Base-by-base conservation (phyloP, 2,113 vertebrate genomes). In the Tupaia chinensis region DNA sequence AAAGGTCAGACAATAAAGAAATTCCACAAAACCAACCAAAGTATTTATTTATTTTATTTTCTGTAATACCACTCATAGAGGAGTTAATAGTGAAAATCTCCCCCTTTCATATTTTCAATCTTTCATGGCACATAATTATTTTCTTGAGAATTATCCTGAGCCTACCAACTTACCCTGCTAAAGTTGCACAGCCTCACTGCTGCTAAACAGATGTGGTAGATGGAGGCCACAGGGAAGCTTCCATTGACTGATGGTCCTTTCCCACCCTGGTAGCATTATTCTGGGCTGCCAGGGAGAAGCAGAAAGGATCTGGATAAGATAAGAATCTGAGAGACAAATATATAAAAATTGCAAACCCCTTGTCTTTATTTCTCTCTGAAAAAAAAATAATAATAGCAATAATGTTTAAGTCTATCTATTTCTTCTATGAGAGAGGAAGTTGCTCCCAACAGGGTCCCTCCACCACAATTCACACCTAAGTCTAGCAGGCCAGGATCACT, bases 291-390 rank as follows among this genome's bases (percentile, higher is more conserved):
- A 96, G 89, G 86, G 82, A 56, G 53, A 90, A 68, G 82, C 93
- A 96, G 94, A 97, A 89, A 96, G 84, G 54, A 96, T 93, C 90
- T 87, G 87, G 74, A 94, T 97, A 94, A 54, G 44, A 80, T 82
- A 95, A 74, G 29, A 94, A 97, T 92, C 97, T 95, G 89, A 95
- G 86, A 34, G 82, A 66, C 89, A 93, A 96, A 92, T 89, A 92
- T 97, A 93, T 97, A 1, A 97, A 97, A 97, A 97, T 88, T 90
- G 78, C 34, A 90, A 94, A 90, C 32, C 77, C 77, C 85, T 94
- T 95, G 79, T 97, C 96, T 97, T 98, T 96, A 97, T 97, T 95
- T 97, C 73, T 90, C 29, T 96, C 69, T 82, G 77, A 78, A 95
- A 89, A 95, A 81, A 81, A 98, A 96, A 44, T 44, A 44, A 44